Base-by-base conservation (phyloP, 1,140 invertebrate species). In the Ceratina calcarata region DNA sequence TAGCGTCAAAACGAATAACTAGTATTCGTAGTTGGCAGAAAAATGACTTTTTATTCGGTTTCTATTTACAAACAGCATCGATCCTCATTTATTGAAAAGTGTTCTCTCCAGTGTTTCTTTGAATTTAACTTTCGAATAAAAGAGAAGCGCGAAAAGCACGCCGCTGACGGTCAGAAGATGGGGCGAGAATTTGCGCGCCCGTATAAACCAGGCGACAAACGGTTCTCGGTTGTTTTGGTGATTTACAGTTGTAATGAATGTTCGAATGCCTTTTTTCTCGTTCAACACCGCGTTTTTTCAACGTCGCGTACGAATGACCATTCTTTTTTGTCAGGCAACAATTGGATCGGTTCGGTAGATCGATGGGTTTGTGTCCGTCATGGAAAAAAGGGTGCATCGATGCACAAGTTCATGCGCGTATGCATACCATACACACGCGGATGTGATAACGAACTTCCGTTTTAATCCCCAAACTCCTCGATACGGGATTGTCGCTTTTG, bases 391-490 rank as follows among this genome's bases (percentile, higher is more conserved):
- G 16, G 15, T 22, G 15, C 45, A 18, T 62, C 7, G 57, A 13
- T 20, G 20, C 37, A 27, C 45, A 3, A 37, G 16, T 61, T 61
- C 16, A 7, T 10, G 24, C 24, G 15, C 71, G 15, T 53, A 32
- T 49, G 20, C 49, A 60, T 32, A 22, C 20, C n/a, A n/a, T 16
- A 13, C 58, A 61, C 37, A 51, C 37, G 20, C 13, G 55, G 2
- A 61, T 58, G 49, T n/a, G 16, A 53, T 78, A 78, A 78, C 76
- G 76, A 78, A 72, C 69, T 78, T 78, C 51, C 76, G 51, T 72
- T 78, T 78, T 78, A 78, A 78, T 78, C 22, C 49, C 27, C 68
- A 60, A 65, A 64, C 60, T 78, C 32, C 69, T 55, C 76, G 69
- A 78, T 78, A 72, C 32, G 68, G 68, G 68, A 71, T 64, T 62